Percentiles rank a stretch among this genome's conserved stretches.
These are phyloP conservation scores for Eupithecia tripunctaria DNA, from an alignment of 2,888 invertebrate species.

Conservation along the genomic window DNA sequence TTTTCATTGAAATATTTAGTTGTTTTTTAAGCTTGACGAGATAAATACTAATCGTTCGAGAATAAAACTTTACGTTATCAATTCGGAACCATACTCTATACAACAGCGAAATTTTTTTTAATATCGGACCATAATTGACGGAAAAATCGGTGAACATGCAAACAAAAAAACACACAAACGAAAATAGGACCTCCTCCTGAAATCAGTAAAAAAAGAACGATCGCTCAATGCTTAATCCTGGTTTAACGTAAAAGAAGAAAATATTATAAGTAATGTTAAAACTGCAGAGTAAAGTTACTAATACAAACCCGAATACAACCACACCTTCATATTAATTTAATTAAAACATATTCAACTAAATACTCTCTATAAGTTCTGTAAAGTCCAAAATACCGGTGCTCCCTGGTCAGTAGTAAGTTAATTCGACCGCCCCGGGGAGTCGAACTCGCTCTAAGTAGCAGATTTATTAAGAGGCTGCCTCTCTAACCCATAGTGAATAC, in stretches of 20 bases:
- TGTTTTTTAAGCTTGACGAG: too few species aligned
- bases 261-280: background rate
- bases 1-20: too few species aligned
- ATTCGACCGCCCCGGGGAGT: constrained; percentile 74
- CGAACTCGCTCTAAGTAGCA: constrained; percentile 77
- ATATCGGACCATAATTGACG: too few species aligned
- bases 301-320: background rate
- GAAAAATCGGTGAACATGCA: too few species aligned
- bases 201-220: background rate
- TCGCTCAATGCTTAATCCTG: background rate
- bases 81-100: too few species aligned
- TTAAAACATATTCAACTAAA: background rate
- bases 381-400: constrained; percentile 44
- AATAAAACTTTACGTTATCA: too few species aligned
- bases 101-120: too few species aligned
- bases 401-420: constrained; percentile 77
- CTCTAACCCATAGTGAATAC: constrained; percentile 21
- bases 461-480: constrained; percentile 80
- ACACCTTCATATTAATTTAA: background rate
- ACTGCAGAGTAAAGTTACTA: background rate
- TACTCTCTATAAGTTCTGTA: constrained; percentile 14
- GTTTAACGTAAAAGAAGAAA: background rate
- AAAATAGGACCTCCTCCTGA: too few species aligned
- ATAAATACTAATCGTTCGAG: too few species aligned
- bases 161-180: too few species aligned